Evolutionary conservation across 2,797 vertebrate species (phyloP).

Genomic region (Pangasius sanitwongsei): DNA sequence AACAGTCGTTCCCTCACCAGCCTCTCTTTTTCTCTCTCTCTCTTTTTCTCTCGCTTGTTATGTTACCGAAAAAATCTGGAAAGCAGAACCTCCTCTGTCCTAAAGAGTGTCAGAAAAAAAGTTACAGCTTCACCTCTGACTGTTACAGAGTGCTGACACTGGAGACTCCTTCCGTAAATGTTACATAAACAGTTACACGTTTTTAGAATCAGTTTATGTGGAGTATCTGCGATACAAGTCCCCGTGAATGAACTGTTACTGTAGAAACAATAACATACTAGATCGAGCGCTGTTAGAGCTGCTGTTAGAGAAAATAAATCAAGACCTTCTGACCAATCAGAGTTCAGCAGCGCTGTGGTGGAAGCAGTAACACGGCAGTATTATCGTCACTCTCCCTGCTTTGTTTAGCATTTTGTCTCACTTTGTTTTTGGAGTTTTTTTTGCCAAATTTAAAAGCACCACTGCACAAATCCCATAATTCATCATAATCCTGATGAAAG

Average conservation of each 20-base stretch:
- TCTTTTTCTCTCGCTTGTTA: no score
- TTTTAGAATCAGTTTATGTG: not conserved
- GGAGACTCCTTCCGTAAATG: no score
- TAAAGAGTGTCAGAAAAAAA: not conserved
- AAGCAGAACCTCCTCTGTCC: not conserved
- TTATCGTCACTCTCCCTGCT: not conserved
- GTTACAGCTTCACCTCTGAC: not conserved
- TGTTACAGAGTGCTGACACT: not conserved
- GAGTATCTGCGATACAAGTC: not conserved
- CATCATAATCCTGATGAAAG: not conserved
- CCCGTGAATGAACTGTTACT: not conserved
- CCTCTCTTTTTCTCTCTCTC: no score
- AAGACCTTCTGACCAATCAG: not conserved
- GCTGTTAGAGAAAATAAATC: not conserved
- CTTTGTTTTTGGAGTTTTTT: no score
- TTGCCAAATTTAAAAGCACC: not conserved
- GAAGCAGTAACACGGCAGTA: not conserved
- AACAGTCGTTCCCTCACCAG: not conserved
- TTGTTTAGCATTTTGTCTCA: no score
- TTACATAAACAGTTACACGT: not conserved
- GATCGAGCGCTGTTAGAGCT: not conserved
- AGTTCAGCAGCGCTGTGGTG: not conserved
- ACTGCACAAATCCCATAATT: not conserved
- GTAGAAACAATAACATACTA: not conserved
- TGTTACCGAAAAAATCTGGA: not conserved